Evolutionary conservation across 2,888 invertebrate genomes (phyloP).

Genomic region (Ormia ochracea): DNA sequence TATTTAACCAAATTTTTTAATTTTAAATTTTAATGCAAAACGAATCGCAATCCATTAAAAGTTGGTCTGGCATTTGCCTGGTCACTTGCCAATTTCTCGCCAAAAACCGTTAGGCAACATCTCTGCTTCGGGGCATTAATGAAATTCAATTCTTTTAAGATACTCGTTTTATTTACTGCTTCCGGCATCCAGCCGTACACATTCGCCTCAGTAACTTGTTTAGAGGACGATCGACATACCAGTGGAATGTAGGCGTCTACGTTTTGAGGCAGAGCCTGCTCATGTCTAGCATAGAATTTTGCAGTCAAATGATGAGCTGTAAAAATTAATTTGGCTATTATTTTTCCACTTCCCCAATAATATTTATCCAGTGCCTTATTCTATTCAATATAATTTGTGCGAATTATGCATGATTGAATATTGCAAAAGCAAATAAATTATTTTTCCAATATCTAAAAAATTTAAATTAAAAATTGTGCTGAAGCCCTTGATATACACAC

Average conservation of each 20-base stretch:
- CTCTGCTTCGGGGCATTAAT: conserved; percentile 71
- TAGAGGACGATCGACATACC: conserved; percentile 50
- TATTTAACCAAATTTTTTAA: too few species aligned
- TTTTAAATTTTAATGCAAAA: conserved; percentile 62
- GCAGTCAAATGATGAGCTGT: conserved; percentile 66
- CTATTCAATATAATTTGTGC: too few species aligned
- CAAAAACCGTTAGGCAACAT: conserved; percentile 72
- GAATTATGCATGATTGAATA: too few species aligned
- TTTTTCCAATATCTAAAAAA: too few species aligned
- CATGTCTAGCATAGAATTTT: conserved; percentile 25
- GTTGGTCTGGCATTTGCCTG: conserved; percentile 71
- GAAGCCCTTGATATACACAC: too few species aligned
- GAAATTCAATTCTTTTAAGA: conserved; percentile 66
- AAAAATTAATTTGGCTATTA: neutral
- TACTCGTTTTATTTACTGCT: conserved; percentile 34
- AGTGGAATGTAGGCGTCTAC: conserved; percentile 58
- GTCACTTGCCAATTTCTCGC: conserved; percentile 70
- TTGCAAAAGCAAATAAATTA: too few species aligned
- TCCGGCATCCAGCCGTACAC: conserved; percentile 74
- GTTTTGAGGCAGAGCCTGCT: conserved; percentile 65
- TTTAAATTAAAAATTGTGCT: too few species aligned
- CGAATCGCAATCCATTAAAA: conserved; percentile 72
- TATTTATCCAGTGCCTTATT: too few species aligned
- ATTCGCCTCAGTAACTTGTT: conserved; percentile 69
- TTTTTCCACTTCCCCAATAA: neutral